A percentile compares a stretch with the other conserved stretches of the same genome.
Conservation (phyloP, 2,888 invertebrate species). For the Conops quadrifasciatus region DNA sequence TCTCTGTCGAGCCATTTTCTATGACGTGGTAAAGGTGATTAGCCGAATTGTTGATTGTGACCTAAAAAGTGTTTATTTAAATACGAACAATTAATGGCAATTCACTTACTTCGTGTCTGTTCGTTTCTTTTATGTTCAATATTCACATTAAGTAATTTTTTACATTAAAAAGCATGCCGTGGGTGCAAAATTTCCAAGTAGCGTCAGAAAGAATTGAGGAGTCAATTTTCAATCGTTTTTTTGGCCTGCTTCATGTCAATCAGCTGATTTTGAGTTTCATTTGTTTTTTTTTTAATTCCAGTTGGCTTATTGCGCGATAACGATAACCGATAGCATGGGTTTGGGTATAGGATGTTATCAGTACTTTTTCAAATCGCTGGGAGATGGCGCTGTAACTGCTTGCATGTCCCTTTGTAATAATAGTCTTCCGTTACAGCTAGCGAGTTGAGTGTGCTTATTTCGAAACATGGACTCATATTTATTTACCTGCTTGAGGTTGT, state of each 20-base stretch:
- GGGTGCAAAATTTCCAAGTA: background rate
- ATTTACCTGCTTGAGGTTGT: conserved; percentile 24
- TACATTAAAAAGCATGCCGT: background rate
- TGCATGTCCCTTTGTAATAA: no score
- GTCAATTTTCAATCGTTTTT: background rate
- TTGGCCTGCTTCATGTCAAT: background rate
- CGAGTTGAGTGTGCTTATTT: no score
- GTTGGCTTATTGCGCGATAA: background rate
- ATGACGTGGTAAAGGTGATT: background rate
- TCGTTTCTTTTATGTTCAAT: background rate
- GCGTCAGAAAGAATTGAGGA: background rate
- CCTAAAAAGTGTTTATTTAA: background rate
- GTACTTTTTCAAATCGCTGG: no score
- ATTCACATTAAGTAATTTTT: background rate
- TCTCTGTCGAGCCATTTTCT: conserved; percentile 37
- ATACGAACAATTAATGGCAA: background rate
- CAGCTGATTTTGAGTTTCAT: background rate
- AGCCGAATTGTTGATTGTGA: background rate
- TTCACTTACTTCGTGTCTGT: background rate
- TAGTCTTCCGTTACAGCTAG: no score
- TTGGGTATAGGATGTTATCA: no score
- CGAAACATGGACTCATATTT: no score
- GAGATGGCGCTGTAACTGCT: no score
- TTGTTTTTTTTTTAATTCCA: background rate
- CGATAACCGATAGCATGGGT: background rate